Base-by-base conservation (phyloP, 2,113 vertebrate species). In the Corythornis madagascariensis region DNA sequence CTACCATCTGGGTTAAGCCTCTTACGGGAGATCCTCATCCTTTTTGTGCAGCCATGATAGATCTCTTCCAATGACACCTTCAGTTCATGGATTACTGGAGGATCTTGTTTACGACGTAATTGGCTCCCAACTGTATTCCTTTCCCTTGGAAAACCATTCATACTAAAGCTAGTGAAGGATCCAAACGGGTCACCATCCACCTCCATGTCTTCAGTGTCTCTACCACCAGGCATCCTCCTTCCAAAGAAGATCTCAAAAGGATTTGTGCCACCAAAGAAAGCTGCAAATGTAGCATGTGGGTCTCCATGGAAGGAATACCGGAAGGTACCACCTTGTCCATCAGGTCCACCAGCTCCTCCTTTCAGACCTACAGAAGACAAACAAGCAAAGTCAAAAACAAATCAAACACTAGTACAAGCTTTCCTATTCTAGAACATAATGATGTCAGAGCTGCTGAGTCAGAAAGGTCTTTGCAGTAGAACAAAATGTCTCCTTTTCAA, bases 181-280 rank as follows among this genome's bases (percentile, higher is more conserved):
- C 98, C 98, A 66, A 99, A 99, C 1, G 98, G 98, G 91, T 99
- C 99, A 21, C 98, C 98, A 42, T 99, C 99, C 97, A 99, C 97
- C 87, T 99, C 99, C 99, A 99, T 99, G 92, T 99, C 99, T 88
- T 99, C 99, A 56, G 98, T 95, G 22, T 99, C 99, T 80, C 99
- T 97, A 63, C 98, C 98, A 59, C 98, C 98, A 75, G 97, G 95
- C 97, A 98, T 98, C 88, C 99, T 98, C 60, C 99, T 98, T 48
- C 99, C 99, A 83, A 99, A 99, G 97, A 99, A 99, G 93, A 99
- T 99, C 94, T 99, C 99, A 88, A 99, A 99, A 64, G 99, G 99
- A 94, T 99, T 99, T 82, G 99, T 98, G 64, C 99, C 99, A 25
- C 99, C 99, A 10, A 99, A 99, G 97, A 99, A 99, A 43, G 99